Percentiles rank a stretch among this genome's conserved stretches.
phyloP scores from a whole-genome alignment of 2,888 invertebrate species.

The Malthinus seriepunctatus region DNA sequence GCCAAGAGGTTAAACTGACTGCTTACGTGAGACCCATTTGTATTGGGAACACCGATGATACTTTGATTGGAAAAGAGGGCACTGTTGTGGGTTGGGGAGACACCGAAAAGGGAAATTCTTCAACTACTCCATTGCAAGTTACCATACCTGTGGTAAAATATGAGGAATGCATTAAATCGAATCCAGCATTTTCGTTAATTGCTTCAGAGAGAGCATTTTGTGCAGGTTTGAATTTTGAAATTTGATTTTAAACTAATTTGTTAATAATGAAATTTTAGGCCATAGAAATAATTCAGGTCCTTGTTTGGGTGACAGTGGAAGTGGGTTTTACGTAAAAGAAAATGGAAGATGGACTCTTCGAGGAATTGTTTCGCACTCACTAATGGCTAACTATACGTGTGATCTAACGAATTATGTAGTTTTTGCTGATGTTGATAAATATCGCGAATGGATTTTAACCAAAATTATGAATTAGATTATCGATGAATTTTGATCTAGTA shows the following conservation, averaged over 20 bases:
- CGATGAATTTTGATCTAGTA: no score
- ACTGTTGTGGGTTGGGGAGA: conserved; percentile 66
- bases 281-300: conserved; percentile 48
- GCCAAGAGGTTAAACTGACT: conserved; percentile 57
- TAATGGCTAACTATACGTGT: conserved; percentile 41
- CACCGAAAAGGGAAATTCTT: conserved; percentile 55
- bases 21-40: conserved; percentile 64
- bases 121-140: conserved; percentile 58
- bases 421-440: conserved; percentile 48
- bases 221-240: conserved; percentile 63
- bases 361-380: conserved; percentile 58
- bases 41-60: conserved; percentile 59
- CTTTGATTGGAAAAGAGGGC: conserved; percentile 48
- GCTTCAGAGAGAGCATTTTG: conserved; percentile 63
- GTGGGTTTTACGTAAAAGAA: conserved; percentile 56
- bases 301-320: conserved; percentile 58
- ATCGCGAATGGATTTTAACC: conserved; percentile 37
- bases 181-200: conserved; percentile 43
- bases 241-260: background rate
- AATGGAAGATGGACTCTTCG: conserved; percentile 56
- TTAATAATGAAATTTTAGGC: conserved; percentile 36
- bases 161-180: conserved; percentile 59
- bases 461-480: no score
- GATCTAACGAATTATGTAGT: conserved; percentile 49
- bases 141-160: conserved; percentile 60